Base-by-base conservation (phyloP, 2,113 vertebrate species). In the Varanus komodoensis region DNA sequence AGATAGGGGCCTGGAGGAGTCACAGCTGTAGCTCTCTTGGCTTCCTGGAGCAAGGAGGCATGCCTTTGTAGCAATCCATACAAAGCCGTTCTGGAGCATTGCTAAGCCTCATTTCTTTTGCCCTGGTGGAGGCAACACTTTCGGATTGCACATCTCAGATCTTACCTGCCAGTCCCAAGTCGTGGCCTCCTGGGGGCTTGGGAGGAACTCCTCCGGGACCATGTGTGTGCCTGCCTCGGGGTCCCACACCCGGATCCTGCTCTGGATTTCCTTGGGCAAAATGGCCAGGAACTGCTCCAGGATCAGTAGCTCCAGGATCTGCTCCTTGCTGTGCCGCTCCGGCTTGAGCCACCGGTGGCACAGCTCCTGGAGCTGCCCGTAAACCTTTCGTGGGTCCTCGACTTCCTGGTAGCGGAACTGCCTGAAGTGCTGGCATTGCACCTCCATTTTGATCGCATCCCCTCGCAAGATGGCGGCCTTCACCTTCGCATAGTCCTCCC, bases 211-310 rank as follows among this genome's bases (percentile, higher is more conserved):
- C 67, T 94, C 94, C 12, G 94, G 91, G 78, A 95, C 91, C 0
- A 88, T 92, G 52, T 95, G 93, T 25, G 95, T 93, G 0, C 94
- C 92, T 25, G 81, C 94, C 83, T 93, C 64, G 0, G 92, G 93
- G 6, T 68, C 91, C 32, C 92, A 90, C 8, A 89, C 80, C 89
- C 93, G 92, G 23, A 96, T 89, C 95, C 94, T 92, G 25, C 89
- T 64, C 67, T 7, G 93, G 1, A 96, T 34, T 14, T 95, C 93
- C 74, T 81, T 50, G 0, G 96, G 96, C 48, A 96, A 84, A 82
- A 96, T 95, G 89, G 91, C 95, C 84, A 96, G 86, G 87, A 96
- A 95, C 85, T 96, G 95, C 71, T 96, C 95, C 85, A 96, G 89
- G 73, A 95, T 90, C 79, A 95, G 93, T 71, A 95, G 91, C 87